Percentiles rank a stretch among this genome's conserved stretches.
Conservation (phyloP, 2,797 vertebrate genomes). For the Dendrocincla tyrannina region DNA sequence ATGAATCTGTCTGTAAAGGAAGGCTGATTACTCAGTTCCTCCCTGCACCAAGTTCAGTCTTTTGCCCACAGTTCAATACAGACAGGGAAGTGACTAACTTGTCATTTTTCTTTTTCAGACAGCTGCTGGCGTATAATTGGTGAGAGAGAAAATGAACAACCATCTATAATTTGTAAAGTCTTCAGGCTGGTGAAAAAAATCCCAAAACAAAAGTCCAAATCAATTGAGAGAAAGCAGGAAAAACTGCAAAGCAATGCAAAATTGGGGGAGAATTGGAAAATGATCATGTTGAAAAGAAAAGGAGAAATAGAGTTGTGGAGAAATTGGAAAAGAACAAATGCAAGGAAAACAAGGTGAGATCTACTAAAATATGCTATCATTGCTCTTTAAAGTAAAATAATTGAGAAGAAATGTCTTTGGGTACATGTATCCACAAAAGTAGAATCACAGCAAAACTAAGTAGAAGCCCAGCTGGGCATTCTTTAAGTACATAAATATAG, state of each 20-base stretch:
- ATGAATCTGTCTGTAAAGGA: constrained; percentile 32
- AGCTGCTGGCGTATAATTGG: constrained; percentile 30
- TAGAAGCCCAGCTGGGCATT: not conserved
- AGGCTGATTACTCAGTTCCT: constrained; percentile 63
- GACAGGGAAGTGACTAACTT: constrained; percentile 53
- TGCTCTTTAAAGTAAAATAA: not conserved
- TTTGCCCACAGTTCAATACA: constrained; percentile 44
- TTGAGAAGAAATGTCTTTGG: not conserved
- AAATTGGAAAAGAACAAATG: not conserved
- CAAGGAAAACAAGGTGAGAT: not conserved
- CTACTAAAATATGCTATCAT: not conserved
- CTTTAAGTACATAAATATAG: not conserved
- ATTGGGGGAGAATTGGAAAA: not conserved
- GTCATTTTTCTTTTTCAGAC: constrained; percentile 32
- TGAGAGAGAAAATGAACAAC: constrained; percentile 18
- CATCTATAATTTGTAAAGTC: not conserved
- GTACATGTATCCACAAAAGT: not conserved
- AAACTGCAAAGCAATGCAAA: not conserved
- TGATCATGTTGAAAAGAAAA: not conserved
- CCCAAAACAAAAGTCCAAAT: not conserved
- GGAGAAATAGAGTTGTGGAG: not conserved
- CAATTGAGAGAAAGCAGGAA: not conserved
- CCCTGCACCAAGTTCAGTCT: constrained; percentile 35
- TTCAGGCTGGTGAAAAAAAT: not conserved
- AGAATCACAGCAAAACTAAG: not conserved